Evolutionary conservation across 2,888 invertebrate genomes (phyloP).

Genomic region (Alviniconcha strummeri): DNA sequence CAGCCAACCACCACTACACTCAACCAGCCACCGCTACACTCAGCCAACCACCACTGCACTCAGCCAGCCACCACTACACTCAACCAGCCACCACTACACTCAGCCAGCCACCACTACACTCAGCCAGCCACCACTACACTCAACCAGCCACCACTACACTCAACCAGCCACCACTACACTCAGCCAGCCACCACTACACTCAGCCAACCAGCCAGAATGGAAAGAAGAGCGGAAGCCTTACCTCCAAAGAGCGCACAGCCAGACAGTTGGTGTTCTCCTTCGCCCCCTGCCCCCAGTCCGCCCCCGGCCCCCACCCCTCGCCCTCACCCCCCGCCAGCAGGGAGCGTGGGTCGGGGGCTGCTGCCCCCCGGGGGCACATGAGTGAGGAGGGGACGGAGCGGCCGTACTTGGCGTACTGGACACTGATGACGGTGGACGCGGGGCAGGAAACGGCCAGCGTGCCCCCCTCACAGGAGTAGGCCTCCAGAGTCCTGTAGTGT

Average conservation of each 20-base stretch:
- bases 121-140: too few species aligned
- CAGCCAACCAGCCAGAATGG: too few species aligned
- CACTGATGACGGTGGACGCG: slow-evolving; percentile 91
- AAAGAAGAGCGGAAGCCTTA: slow-evolving; percentile 9
- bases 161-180: too few species aligned
- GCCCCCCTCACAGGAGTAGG: slow-evolving; percentile 94
- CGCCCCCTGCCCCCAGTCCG: neutral
- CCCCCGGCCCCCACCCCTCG: neutral
- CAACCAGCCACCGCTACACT: too few species aligned
- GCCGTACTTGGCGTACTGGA: slow-evolving; percentile 93
- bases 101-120: too few species aligned
- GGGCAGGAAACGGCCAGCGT: slow-evolving; percentile 91
- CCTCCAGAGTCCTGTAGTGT: slow-evolving; percentile 91
- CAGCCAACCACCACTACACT: too few species aligned
- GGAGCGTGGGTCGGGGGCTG: neutral
- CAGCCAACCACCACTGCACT: too few species aligned
- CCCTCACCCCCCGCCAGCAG: neutral
- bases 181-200: too few species aligned
- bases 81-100: too few species aligned
- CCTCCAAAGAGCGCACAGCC: slow-evolving; percentile 41
- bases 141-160: too few species aligned
- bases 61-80: too few species aligned
- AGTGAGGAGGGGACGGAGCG: slow-evolving; percentile 77
- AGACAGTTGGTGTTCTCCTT: slow-evolving; percentile 36
- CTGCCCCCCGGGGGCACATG: slow-evolving; percentile 59